These are phyloP conservation scores for Fragum fragum DNA, from an alignment of 2,888 invertebrate species.

Conservation along the genomic window DNA sequence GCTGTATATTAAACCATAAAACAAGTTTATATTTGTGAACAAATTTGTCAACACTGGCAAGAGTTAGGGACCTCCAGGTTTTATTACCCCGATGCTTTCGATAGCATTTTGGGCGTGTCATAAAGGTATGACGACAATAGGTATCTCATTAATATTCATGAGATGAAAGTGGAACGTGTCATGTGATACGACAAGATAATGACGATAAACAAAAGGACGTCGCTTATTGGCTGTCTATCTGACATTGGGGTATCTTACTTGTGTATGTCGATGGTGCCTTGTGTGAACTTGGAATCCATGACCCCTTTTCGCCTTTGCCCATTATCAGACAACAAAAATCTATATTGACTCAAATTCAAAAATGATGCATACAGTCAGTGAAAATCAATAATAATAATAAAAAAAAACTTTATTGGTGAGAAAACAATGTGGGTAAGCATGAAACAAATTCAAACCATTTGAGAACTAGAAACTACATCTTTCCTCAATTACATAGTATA, in stretches of 20 bases:
- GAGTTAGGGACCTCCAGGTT: constrained; percentile 41
- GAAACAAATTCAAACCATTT: too few relatives aligned
- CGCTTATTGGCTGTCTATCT: constrained; percentile 26
- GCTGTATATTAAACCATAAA: constrained; percentile 61
- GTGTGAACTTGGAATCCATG: background rate
- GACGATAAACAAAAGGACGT: constrained; percentile 22
- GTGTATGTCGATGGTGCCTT: constrained; percentile 20
- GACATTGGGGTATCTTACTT: background rate
- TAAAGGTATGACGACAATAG: constrained; percentile 31
- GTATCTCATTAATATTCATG: constrained; percentile 59
- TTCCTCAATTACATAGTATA: too few relatives aligned
- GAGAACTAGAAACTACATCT: too few relatives aligned
- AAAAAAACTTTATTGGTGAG: too few relatives aligned
- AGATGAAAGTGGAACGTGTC: background rate
- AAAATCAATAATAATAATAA: too few relatives aligned
- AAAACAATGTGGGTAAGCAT: too few relatives aligned
- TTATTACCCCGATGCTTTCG: constrained; percentile 47
- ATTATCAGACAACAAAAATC: too few relatives aligned
- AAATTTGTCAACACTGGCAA: constrained; percentile 60
- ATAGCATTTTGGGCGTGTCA: constrained; percentile 47
- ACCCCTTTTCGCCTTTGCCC: background rate
- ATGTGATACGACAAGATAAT: constrained; percentile 15
- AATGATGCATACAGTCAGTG: too few relatives aligned
- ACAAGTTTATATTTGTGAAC: constrained; percentile 62
- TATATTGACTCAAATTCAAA: too few relatives aligned